A percentile compares a stretch with the other conserved stretches of the same genome.
Conservation (phyloP, 1,140 invertebrate species). For the Scaptodrosophila lebanonensis region DNA sequence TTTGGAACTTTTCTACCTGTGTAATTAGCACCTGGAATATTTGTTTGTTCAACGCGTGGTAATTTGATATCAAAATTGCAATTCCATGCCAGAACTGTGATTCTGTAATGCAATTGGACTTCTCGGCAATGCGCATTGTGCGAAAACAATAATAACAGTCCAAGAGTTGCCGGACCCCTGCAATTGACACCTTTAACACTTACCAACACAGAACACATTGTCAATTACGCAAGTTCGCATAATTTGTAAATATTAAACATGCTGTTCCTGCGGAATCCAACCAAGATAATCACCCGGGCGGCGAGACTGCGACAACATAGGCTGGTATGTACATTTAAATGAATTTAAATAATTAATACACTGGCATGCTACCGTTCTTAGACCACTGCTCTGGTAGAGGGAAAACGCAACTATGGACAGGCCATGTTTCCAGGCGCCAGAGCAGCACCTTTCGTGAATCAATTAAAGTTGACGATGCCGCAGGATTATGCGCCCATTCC, state of each 20-base stretch:
- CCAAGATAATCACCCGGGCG: slow-evolving; percentile 20
- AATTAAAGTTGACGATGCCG: slow-evolving; percentile 79
- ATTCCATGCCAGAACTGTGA: slow-evolving; percentile 60
- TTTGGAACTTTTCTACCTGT: slow-evolving; percentile 30
- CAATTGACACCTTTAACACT: slow-evolving; percentile 36
- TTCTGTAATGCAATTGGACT: too few species aligned
- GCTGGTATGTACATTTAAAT: too few species aligned
- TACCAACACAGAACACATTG: too few species aligned
- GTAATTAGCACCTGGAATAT: slow-evolving; percentile 59
- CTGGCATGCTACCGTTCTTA: too few species aligned
- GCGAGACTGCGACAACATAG: slow-evolving; percentile 16
- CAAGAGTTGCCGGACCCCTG: too few species aligned
- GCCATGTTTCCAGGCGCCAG: slow-evolving; percentile 63
- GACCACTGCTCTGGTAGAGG: too few species aligned
- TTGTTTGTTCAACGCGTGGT: slow-evolving; percentile 67
- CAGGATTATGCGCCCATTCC: slow-evolving; percentile 80
- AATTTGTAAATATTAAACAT: slow-evolving; percentile 21
- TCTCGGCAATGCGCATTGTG: too few species aligned
- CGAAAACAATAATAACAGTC: too few species aligned
- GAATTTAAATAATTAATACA: too few species aligned
- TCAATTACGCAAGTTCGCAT: not conserved
- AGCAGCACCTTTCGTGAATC: slow-evolving; percentile 80
- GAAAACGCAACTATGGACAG: too few species aligned
- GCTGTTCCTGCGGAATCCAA: slow-evolving; percentile 50
- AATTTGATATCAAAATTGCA: slow-evolving; percentile 61